Conservation (phyloP, 2,113 vertebrate species). For the Rhagologus leucostigma region DNA sequence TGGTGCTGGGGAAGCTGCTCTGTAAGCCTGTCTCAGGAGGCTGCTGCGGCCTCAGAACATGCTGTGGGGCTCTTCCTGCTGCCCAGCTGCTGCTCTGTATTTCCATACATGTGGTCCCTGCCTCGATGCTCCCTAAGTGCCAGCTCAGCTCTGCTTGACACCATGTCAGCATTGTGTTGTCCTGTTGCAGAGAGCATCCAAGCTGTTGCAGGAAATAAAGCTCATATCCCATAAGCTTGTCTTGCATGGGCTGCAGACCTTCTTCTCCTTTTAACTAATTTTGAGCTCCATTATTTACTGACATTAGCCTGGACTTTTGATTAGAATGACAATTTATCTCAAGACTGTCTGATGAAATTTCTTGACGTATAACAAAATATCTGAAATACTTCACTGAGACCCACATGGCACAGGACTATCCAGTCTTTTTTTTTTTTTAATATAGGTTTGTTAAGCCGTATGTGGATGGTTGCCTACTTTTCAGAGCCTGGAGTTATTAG, state of each 20-base stretch:
- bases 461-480: not conserved
- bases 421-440: not conserved
- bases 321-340: not conserved
- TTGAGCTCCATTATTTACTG: not conserved
- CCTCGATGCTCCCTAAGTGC: not conserved
- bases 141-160: not conserved
- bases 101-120: not conserved
- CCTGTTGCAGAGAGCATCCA: not conserved
- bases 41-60: not conserved
- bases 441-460: not conserved
- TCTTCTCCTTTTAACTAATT: not conserved
- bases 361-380: not conserved
- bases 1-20: not conserved
- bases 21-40: not conserved
- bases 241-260: not conserved
- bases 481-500: not conserved
- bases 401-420: not conserved
- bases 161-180: fast-evolving
- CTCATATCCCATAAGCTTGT: not conserved
- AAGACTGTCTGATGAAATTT: not conserved
- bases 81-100: not conserved
- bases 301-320: not conserved
- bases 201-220: not conserved
- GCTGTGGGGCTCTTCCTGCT: not conserved
- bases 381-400: not conserved